A percentile compares a stretch with the other conserved stretches of the same genome.
phyloP scores from a whole-genome alignment of 1,140 invertebrate genomes.

The Zaprionus lachaisei region DNA sequence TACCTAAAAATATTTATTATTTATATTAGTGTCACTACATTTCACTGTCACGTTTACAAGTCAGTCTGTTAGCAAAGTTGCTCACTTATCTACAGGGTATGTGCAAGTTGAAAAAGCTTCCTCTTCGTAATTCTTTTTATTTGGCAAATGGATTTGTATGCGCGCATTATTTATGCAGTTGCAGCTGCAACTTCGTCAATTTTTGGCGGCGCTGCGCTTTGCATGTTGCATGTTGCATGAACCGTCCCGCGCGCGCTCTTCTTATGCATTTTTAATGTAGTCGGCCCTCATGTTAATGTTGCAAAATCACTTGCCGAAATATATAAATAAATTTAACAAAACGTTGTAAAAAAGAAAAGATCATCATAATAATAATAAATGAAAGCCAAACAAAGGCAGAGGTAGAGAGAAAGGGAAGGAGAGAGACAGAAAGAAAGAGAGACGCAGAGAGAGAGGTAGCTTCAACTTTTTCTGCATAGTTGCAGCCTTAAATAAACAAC shows the following conservation, averaged over 20 bases:
- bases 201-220: constrained; percentile 51
- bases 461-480: constrained; percentile 14
- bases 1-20: neutral
- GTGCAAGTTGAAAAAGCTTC: neutral
- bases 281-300: constrained; percentile 61
- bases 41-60: neutral
- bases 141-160: constrained; percentile 43
- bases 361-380: constrained; percentile 40
- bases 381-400: constrained; percentile 44
- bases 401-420: neutral
- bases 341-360: constrained; percentile 14
- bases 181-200: constrained; percentile 39
- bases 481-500: constrained; percentile 50
- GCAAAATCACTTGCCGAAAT: constrained; percentile 66
- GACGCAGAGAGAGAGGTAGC: neutral
- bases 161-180: constrained; percentile 45
- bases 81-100: constrained; percentile 1
- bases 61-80: neutral
- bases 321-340: constrained; percentile 34
- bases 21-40: neutral
- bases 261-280: constrained; percentile 71
- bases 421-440: neutral
- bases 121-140: neutral
- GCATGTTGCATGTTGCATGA: constrained; percentile 41
- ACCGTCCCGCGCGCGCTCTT: constrained; percentile 13